Base-by-base conservation (phyloP, 2,797 vertebrate species). In the Sciurus vulgaris region DNA sequence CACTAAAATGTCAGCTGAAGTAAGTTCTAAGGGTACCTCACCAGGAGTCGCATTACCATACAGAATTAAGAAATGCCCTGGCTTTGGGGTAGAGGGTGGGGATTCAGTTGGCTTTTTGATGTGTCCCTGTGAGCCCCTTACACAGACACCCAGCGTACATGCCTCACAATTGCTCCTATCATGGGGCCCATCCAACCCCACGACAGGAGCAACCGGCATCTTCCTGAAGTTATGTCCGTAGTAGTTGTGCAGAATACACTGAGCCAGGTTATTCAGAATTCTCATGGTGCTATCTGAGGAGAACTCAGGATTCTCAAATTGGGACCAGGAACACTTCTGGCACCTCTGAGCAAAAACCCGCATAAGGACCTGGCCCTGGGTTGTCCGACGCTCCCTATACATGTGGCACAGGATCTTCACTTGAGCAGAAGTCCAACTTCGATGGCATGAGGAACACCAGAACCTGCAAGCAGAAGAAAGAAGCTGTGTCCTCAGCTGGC, bases 391-490 rank as follows among this genome's bases (percentile, higher is more conserved):
- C 9, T 94, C 67, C 70, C 61, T 61, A 44, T 35, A 0, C 91
- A 96, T 94, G 61, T 98, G 98, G 96, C 96, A 98, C 15, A 98
- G 59, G 74, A 98, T 3, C 1, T 97, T 93, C 4, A 93, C 97
- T 88, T 96, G 95, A 65, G 96, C 97, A 0, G 93, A 98, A 28
- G 84, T 86, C 98, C 98, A 98, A 0, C 0, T 1, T 10, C 22
- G 74, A 26, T 11, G 47, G 84, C 98, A 98, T 14, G 70, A 94
- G 56, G 96, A 98, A 79, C 98, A 98, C 33, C 0, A 77, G 95
- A 98, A 98, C 78, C 98, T 98, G 87, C 30, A 93, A 41, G 47
- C 28, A 94, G 72, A 93, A 61, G 18, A 26, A 88, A 84, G 56
- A 93, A 86, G 24, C 0, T 13, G 28, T 35, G 4, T 26, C 30